Evolutionary conservation across 2,113 vertebrate species (phyloP).

Genomic region (Aegithalos caudatus): DNA sequence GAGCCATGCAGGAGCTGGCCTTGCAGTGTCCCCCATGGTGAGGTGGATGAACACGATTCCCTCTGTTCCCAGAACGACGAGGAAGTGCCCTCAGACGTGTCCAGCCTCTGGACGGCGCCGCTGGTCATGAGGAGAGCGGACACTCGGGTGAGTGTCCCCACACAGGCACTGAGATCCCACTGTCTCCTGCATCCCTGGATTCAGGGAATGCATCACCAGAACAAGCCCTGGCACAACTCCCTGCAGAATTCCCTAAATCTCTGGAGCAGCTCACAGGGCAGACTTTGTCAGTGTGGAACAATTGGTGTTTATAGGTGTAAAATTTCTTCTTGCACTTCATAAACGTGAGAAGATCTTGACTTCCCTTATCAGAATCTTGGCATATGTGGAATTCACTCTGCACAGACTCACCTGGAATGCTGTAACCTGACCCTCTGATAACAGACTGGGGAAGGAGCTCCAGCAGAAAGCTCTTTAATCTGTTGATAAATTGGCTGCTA

Average conservation of each 20-base stretch:
- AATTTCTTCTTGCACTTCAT: not conserved
- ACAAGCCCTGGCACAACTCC: not conserved
- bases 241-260: not conserved
- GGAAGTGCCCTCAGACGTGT: conserved; percentile 79
- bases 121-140: conserved; percentile 75
- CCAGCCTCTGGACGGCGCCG: conserved; percentile 88
- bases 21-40: not conserved
- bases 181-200: not conserved
- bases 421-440: not conserved
- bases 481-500: not conserved
- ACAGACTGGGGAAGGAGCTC: not conserved
- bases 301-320: accelerated
- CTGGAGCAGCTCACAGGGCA: not conserved
- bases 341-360: not conserved
- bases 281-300: not conserved
- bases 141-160: conserved; percentile 54
- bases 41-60: not conserved
- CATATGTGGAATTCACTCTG: not conserved
- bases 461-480: not conserved
- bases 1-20: not conserved
- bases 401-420: not conserved
- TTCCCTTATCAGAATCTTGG: not conserved
- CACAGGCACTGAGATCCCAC: accelerated
- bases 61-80: conserved; percentile 73
- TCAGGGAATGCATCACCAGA: too few relatives aligned